phyloP scores from a whole-genome alignment of 92 coral and sea anemone genomes.

The Siderastrea siderea region DNA sequence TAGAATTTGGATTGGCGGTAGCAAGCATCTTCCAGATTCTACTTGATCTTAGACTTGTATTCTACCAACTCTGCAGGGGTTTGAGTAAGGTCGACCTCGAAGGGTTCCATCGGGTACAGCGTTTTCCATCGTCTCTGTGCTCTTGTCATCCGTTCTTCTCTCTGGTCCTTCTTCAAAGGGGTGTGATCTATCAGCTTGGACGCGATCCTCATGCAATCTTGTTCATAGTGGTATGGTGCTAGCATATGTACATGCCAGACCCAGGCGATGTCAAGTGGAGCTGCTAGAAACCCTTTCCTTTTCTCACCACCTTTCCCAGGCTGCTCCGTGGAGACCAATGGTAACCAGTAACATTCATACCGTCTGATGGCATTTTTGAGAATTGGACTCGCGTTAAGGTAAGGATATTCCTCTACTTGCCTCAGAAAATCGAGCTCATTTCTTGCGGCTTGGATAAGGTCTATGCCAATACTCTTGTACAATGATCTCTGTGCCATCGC shows the following conservation, averaged over 20 bases:
- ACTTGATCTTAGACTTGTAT: constrained; percentile 32
- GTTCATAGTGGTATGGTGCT: constrained; percentile 55
- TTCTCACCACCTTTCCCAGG: no score
- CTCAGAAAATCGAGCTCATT: neutral
- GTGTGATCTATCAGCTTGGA: constrained; percentile 34
- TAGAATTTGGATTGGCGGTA: no score
- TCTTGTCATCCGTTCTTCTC: neutral
- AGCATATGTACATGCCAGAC: constrained; percentile 42
- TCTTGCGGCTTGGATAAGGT: constrained; percentile 13
- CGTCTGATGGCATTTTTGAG: constrained; percentile 61
- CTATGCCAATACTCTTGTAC: neutral
- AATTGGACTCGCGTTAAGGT: constrained; percentile 20
- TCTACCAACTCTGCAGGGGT: constrained; percentile 2
- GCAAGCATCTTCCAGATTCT: constrained; percentile 31
- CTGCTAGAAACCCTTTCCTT: no score
- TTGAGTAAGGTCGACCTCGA: constrained; percentile 26
- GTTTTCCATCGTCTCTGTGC: constrained; percentile 25
- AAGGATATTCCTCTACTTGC: constrained; percentile 32
- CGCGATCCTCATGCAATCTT: constrained; percentile 27
- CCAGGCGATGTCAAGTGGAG: no score
- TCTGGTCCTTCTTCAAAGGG: neutral
- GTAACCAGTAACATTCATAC: constrained; percentile 70
- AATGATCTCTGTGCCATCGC: no score
- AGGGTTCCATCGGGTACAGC: neutral
- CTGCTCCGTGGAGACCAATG: constrained; percentile 31